phyloP scores from a whole-genome alignment of 2,888 invertebrate genomes.

The Xylota sylvarum region DNA sequence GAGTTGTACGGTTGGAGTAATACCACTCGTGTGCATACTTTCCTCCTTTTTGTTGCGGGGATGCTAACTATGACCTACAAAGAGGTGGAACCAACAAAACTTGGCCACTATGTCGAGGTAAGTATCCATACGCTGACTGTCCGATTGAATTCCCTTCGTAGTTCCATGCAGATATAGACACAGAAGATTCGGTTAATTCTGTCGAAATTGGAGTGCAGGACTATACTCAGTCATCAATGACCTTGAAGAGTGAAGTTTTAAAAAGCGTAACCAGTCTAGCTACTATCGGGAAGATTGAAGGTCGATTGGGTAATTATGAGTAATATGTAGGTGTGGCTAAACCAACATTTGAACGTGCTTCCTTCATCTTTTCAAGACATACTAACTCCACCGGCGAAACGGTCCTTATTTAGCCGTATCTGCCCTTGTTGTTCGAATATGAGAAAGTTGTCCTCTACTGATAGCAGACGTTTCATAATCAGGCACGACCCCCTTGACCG shows the following conservation, averaged over 20 bases:
- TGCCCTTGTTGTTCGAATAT: conserved; percentile 13
- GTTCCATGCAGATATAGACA: conserved; percentile 78
- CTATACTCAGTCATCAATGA: conserved; percentile 1
- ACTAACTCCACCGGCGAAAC: not conserved
- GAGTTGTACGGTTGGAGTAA: conserved; percentile 86
- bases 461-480: conserved; percentile 78
- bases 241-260: not conserved
- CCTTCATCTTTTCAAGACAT: not conserved
- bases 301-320: not conserved
- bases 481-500: conserved; percentile 87
- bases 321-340: no score
- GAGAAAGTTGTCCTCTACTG: not conserved
- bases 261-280: not conserved
- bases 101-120: conserved; percentile 77
- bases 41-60: conserved; percentile 78
- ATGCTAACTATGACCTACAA: conserved; percentile 78
- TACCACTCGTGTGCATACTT: conserved; percentile 86
- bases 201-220: conserved; percentile 21
- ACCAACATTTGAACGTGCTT: not conserved
- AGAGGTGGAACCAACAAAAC: conserved; percentile 80
- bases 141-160: conserved; percentile 5
- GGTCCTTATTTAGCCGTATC: not conserved
- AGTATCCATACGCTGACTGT: not conserved
- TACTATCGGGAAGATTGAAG: not conserved
- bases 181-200: conserved; percentile 69